Evolutionary conservation across 2,888 invertebrate genomes (phyloP).

Genomic region (Hypomecis atomaria): DNA sequence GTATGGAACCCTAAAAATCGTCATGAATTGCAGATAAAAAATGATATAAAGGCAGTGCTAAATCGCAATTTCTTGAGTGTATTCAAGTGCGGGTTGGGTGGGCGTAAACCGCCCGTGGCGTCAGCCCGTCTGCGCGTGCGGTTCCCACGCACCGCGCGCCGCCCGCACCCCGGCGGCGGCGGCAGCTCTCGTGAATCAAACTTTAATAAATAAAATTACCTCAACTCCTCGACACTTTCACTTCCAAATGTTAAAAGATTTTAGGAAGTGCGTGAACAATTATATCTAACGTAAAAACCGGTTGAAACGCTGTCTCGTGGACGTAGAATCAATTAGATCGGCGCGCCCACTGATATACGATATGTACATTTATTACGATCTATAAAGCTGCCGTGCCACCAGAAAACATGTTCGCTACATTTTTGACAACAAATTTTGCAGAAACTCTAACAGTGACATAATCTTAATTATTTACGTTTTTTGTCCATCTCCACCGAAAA

Average conservation of each 20-base stretch:
- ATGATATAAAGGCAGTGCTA: not conserved
- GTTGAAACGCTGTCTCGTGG: slow-evolving; percentile 25
- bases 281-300: slow-evolving; percentile 31
- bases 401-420: too few relatives aligned
- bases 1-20: too few relatives aligned
- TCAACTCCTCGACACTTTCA: slow-evolving; percentile 71
- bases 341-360: slow-evolving; percentile 18
- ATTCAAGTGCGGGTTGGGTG: slow-evolving; percentile 33
- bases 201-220: slow-evolving; percentile 64
- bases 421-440: too few relatives aligned
- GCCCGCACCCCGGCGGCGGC: slow-evolving; percentile 52
- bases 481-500: too few relatives aligned
- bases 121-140: slow-evolving; percentile 71
- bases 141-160: slow-evolving; percentile 57
- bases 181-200: slow-evolving; percentile 57
- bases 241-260: slow-evolving; percentile 57
- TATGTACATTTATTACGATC: slow-evolving; percentile 3
- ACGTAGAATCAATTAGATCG: slow-evolving; percentile 27
- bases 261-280: slow-evolving; percentile 50
- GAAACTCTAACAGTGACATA: too few relatives aligned
- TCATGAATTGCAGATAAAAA: too few relatives aligned
- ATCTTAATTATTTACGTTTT: too few relatives aligned
- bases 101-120: slow-evolving; percentile 72
- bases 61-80: slow-evolving; percentile 18
- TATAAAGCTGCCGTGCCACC: too few relatives aligned